A percentile compares a stretch with the other conserved stretches of the same genome.
phyloP scores from a whole-genome alignment of 2,797 vertebrate species.

The Alosa sapidissima region DNA sequence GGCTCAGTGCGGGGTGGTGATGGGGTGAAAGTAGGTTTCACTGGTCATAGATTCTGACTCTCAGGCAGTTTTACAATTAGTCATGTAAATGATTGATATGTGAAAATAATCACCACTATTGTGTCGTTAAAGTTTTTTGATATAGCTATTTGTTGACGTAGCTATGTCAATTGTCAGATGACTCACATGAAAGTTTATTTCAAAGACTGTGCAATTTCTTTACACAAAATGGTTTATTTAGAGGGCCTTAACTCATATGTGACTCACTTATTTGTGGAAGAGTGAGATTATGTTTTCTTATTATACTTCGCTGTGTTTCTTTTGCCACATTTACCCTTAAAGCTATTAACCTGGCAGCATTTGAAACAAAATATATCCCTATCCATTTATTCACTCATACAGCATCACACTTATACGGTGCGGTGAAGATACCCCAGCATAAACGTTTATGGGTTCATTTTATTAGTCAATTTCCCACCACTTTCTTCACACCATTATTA shows the following conservation, averaged over 20 bases:
- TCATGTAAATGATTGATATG: neutral
- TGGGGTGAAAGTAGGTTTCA: neutral
- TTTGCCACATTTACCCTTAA: neutral
- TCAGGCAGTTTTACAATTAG: neutral
- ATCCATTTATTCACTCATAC: neutral
- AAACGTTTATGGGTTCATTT: constrained; percentile 17
- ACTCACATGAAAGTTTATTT: neutral
- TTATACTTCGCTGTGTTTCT: neutral
- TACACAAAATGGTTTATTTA: neutral
- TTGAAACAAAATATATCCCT: neutral
- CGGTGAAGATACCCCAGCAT: neutral
- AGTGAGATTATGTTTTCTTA: neutral
- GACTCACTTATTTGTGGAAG: neutral
- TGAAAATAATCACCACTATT: neutral
- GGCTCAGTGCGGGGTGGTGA: neutral
- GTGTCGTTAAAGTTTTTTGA: neutral
- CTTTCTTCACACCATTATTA: neutral
- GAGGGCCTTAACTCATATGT: neutral
- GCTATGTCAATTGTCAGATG: neutral
- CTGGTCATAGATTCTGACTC: neutral
- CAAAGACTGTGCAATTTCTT: neutral
- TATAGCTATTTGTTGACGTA: neutral
- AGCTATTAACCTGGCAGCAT: neutral
- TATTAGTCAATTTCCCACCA: constrained; percentile 1
- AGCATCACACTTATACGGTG: neutral